Base-by-base conservation (phyloP, 2,797 vertebrate genomes). In the Bovichtus diacanthus region DNA sequence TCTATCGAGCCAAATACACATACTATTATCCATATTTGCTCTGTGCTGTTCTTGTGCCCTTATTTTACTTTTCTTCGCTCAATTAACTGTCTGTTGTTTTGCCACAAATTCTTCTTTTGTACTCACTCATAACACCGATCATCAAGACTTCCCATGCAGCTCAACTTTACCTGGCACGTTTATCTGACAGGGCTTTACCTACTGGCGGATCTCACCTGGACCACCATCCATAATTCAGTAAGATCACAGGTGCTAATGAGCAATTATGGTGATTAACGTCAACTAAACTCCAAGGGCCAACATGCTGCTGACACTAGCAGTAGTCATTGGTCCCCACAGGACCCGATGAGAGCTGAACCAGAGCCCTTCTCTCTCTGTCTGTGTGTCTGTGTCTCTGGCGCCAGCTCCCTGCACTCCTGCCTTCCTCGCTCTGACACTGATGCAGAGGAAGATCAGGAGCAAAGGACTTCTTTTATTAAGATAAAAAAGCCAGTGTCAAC, bases 341-440 rank as follows among this genome's bases (percentile, higher is more conserved):
- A 77, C 34, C 71, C 29, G 44, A 76, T 66, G 76, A 84, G 67
- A 78, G 67, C 60, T 71, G 61, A 87, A 84, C 64, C 77, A 78
- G 77, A 84, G 75, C 78, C 31, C 69, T 55, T 38, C 70, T 77
- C 68, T 78, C 29, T 62, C 51, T 19, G 79, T 81, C 69, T 79
- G 71, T 46, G 27, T 47, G 62, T 86, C 68, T 86, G 68, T 7
- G 27, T 67, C 63, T 63, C 50, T 89, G 93, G 92, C 92, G 90
- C 93, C 94, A 92, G 87, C 72, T n/a, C 70, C 49, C 49, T 67
- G 47, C 36, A 39, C 84, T 79, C 78, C 80, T 51, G 73, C 72
- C 75, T 83, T 89, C 68, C 75, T 75, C 65, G 51, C 44, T 49
- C 29, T 88, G 91, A 92, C 91, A 90, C 81, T 93, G 86, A 89